A percentile compares a stretch with the other conserved stretches of the same genome.
These are phyloP conservation scores for Sceliomorpha sp. DNA, from an alignment of 2,888 invertebrate species.

Conservation along the genomic window DNA sequence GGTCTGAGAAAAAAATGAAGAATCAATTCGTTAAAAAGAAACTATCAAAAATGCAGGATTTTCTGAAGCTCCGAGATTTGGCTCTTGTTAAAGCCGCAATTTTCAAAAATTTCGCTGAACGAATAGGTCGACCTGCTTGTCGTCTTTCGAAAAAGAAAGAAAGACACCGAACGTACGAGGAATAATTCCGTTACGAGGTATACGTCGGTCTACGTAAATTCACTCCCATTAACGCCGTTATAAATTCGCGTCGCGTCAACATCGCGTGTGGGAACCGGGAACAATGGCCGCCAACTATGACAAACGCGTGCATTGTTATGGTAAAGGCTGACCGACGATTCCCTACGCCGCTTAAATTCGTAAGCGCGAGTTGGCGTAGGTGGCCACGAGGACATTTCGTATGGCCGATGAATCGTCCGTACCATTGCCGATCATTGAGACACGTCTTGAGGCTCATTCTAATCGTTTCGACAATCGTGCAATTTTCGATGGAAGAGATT, in stretches of 20 bases:
- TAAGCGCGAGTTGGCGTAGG: slow-evolving; percentile 18
- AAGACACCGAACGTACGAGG: no score
- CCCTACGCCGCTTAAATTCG: slow-evolving; percentile 2
- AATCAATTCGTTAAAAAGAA: no score
- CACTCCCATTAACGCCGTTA: slow-evolving; percentile 65
- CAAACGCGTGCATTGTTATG: slow-evolving; percentile 58
- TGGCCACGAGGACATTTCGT: slow-evolving; percentile 16
- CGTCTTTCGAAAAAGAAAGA: no score
- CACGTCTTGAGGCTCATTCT: no score
- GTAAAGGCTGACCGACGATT: slow-evolving; percentile 38
- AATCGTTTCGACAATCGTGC: no score
- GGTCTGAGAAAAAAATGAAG: no score
- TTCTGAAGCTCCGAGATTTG: no score
- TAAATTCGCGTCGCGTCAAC: slow-evolving; percentile 69
- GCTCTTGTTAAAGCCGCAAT: no score
- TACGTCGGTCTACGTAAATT: slow-evolving; percentile 18
- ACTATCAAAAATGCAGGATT: no score
- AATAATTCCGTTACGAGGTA: slow-evolving; percentile 7
- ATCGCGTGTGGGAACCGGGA: slow-evolving; percentile 68
- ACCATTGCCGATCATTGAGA: slow-evolving; percentile 10
- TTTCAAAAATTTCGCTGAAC: no score
- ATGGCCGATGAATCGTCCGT: slow-evolving; percentile 7
- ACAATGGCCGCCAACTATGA: slow-evolving; percentile 61
- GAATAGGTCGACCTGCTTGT: no score
- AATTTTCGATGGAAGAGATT: no score